A percentile compares a stretch with the other conserved stretches of the same genome.
Evolutionary conservation across 2,797 vertebrate species (phyloP).

Genomic region (Notoglanidium macrostoma): DNA sequence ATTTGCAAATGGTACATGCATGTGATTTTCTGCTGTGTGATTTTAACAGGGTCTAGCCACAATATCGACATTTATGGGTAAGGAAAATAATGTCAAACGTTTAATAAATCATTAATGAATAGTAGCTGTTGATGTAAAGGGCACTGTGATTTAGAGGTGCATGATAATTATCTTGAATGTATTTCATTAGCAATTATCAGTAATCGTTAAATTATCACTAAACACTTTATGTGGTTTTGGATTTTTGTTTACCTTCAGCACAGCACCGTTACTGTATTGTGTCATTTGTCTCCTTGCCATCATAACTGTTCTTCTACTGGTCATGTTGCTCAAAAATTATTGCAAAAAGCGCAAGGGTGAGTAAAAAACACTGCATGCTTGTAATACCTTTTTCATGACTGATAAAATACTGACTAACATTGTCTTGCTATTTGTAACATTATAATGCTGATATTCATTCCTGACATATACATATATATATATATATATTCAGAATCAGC

Average conservation of each 20-base stretch:
- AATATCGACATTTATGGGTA: neutral
- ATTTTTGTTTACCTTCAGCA: conserved; percentile 1
- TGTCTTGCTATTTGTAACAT: too few species aligned
- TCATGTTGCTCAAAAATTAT: conserved; percentile 24
- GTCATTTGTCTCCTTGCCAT: conserved; percentile 43
- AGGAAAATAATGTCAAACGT: neutral
- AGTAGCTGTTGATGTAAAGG: neutral
- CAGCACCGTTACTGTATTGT: neutral
- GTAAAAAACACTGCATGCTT: neutral
- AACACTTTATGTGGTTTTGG: neutral
- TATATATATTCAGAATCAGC: too few species aligned
- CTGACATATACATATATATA: too few species aligned
- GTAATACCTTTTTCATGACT: neutral
- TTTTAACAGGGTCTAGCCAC: neutral
- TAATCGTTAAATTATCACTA: neutral
- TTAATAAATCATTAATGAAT: neutral
- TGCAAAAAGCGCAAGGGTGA: neutral
- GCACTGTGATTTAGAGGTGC: neutral
- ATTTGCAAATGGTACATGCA: neutral
- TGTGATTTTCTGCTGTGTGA: neutral
- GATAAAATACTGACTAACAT: neutral
- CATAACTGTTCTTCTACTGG: conserved; percentile 32
- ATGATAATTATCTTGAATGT: neutral
- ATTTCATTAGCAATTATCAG: neutral
- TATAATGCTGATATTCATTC: too few species aligned